A percentile compares a stretch with the other conserved stretches of the same genome.
These are phyloP conservation scores for Sesamia inferens DNA, from an alignment of 2,888 invertebrate genomes.

Conservation along the genomic window DNA sequence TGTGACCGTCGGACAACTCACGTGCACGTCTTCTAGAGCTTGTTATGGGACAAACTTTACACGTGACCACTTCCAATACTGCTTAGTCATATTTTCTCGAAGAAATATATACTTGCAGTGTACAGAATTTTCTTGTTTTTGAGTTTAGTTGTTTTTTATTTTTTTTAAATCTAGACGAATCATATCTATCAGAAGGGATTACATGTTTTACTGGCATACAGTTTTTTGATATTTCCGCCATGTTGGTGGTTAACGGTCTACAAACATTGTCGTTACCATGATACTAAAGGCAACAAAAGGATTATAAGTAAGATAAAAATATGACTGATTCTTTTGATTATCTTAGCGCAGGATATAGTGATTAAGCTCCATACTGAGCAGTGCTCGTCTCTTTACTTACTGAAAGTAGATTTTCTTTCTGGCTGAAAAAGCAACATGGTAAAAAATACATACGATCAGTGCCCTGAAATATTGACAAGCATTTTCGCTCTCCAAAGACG, in stretches of 20 bases:
- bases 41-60: slow-evolving; percentile 73
- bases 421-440: neutral
- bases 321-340: neutral
- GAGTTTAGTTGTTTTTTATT: slow-evolving; percentile 21
- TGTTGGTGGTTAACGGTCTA: neutral
- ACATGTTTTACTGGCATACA: neutral
- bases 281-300: neutral
- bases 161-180: slow-evolving; percentile 7
- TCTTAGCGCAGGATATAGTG: neutral
- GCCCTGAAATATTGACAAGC: slow-evolving; percentile 21
- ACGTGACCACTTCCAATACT: slow-evolving; percentile 70
- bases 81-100: slow-evolving; percentile 53
- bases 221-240: neutral
- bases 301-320: neutral
- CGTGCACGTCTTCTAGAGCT: slow-evolving; percentile 65
- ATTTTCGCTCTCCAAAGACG: slow-evolving; percentile 10
- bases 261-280: too few species aligned
- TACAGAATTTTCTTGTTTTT: slow-evolving; percentile 16
- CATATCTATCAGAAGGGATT: neutral
- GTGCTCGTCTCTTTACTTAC: neutral
- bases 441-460: slow-evolving; percentile 1
- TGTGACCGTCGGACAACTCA: slow-evolving; percentile 62
- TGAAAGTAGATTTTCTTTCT: neutral
- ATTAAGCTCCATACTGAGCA: neutral
- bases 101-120: slow-evolving; percentile 40